Base-by-base conservation (phyloP, 2,888 invertebrate genomes). In the Eupithecia inturbata region DNA sequence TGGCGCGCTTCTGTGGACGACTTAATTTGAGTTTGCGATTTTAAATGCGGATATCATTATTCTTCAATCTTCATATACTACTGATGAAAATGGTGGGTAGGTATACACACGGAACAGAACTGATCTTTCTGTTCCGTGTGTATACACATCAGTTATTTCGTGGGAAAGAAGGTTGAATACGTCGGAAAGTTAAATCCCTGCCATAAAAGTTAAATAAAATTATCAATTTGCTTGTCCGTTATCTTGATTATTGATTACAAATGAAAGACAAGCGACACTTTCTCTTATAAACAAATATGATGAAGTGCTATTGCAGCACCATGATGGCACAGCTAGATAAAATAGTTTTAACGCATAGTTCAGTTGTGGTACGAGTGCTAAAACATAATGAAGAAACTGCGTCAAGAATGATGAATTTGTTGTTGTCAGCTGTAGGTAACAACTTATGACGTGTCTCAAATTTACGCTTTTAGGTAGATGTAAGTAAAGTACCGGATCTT, bases 1-100 rank as follows among this genome's bases (percentile, higher is more conserved):
- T 71, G 84, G 74, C 80, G 80, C 84, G 85, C 84, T 81, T 82
- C 81, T 85, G 83, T 76, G 75, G 53, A 68, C 72, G 74, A 73
- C 70, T 67, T 78, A 72, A 78, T 79, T 77, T 67, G 62, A 70
- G 57, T 67, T 70, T 71, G 31, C 53, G 26, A 57, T 57, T 57
- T n/a, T 53, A 67, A 62, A 60, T 16, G 19, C 9, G 26, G 5
- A 62, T 62, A 10, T 62, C 5, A 26, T 14, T 10, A 53, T 26
- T 26, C 53, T 26, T 57, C 12, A 57, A 57, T 57, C 53, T 49
- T 49, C 22, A 22, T n/a, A 49, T 10, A 53, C 53, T 14, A 26
- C 26, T 53, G 22, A 57, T 57, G 26, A 57, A 57, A 57, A 57
- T 57, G 22, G 19, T 49, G n/a, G n/a, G n/a, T n/a, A n/a, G n/a